phyloP scores from a whole-genome alignment of 1,140 invertebrate genomes.

The Cydia pomonella region DNA sequence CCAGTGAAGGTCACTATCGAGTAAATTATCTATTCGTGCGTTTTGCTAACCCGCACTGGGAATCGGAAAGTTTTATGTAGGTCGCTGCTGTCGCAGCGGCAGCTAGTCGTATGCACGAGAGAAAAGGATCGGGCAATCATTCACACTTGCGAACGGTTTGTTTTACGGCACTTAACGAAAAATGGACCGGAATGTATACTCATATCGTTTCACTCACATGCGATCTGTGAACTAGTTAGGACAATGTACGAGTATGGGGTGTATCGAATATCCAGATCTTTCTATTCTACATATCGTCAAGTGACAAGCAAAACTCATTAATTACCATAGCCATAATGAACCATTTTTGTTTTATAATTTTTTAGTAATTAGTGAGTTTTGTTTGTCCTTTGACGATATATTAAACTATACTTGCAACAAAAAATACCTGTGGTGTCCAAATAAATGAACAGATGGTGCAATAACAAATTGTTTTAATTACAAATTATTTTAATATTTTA shows the following conservation, averaged over 20 bases:
- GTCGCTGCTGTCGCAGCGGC: slow-evolving; percentile 43
- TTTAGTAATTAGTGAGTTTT: too few relatives aligned
- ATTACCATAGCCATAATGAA: too few relatives aligned
- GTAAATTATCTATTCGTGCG: slow-evolving; percentile 61
- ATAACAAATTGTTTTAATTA: too few relatives aligned
- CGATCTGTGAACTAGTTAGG: slow-evolving; percentile 35
- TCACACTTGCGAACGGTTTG: slow-evolving; percentile 45
- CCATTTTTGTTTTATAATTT: too few relatives aligned
- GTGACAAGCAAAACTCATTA: too few relatives aligned
- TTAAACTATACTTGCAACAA: too few relatives aligned
- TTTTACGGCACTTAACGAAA: slow-evolving; percentile 38
- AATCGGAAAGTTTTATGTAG: slow-evolving; percentile 50
- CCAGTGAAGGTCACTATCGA: slow-evolving; percentile 57
- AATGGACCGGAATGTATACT: slow-evolving; percentile 26
- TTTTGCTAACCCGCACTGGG: slow-evolving; percentile 45
- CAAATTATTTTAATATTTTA: too few relatives aligned
- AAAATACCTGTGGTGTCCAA: too few relatives aligned
- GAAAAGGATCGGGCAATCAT: slow-evolving; percentile 41
- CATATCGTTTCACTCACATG: slow-evolving; percentile 35
- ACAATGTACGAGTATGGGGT: neutral
- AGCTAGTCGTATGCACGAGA: slow-evolving; percentile 25
- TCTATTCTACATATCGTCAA: neutral
- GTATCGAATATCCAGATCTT: slow-evolving; percentile 18
- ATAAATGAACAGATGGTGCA: too few relatives aligned
- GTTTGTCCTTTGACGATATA: too few relatives aligned